A percentile compares a stretch with the other conserved stretches of the same genome.
These are phyloP conservation scores for Lepetodrilus schrolli DNA, from an alignment of 2,888 invertebrate species.

Conservation along the genomic window DNA sequence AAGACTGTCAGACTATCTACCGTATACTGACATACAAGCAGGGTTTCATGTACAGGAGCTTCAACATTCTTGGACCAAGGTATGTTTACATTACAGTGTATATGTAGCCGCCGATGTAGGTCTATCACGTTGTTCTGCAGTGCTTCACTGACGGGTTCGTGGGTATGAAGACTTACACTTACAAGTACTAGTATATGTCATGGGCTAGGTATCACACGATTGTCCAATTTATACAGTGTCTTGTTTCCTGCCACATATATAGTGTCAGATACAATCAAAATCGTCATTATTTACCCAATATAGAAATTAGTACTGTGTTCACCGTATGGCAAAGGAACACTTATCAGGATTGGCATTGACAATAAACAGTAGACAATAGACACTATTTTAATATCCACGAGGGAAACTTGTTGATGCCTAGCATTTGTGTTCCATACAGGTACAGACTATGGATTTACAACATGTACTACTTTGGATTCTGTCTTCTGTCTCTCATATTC, in stretches of 20 bases:
- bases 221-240: too few species aligned
- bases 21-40: conserved; percentile 56
- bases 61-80: conserved; percentile 59
- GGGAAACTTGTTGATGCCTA: too few species aligned
- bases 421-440: conserved; percentile 67
- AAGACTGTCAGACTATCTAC: conserved; percentile 58
- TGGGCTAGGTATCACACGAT: too few species aligned
- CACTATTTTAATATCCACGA: too few species aligned
- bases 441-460: conserved; percentile 47
- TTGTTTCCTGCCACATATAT: too few species aligned
- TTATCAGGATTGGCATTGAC: too few species aligned
- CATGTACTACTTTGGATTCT: conserved; percentile 57
- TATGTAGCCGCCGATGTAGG: background rate
- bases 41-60: conserved; percentile 44
- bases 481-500: conserved; percentile 51
- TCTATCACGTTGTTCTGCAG: background rate
- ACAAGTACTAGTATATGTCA: background rate
- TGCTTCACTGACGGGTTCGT: background rate
- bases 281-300: too few species aligned
- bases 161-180: background rate
- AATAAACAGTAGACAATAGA: too few species aligned
- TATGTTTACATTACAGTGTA: conserved; percentile 36
- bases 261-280: too few species aligned
- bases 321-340: too few species aligned
- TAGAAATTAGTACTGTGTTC: too few species aligned